These are phyloP conservation scores for Sicus ferrugineus DNA, from an alignment of 2,888 invertebrate species.

Conservation along the genomic window DNA sequence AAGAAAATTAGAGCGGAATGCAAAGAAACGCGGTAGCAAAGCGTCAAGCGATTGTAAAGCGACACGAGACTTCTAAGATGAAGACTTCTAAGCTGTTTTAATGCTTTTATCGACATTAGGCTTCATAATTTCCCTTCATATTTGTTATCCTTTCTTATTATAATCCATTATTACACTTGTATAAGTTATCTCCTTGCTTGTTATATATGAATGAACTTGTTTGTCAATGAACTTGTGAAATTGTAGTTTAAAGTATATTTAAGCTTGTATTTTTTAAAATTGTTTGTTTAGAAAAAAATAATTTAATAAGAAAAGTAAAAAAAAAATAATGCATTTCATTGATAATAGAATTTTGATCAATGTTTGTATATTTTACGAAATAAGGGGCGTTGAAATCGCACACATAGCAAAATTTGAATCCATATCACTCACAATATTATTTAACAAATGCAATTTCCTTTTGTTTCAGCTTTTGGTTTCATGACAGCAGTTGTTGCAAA, in stretches of 20 bases:
- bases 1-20: not conserved
- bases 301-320: too few relatives aligned
- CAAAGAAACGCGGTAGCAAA: not conserved
- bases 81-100: too few relatives aligned
- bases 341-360: not conserved
- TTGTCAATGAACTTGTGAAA: too few relatives aligned
- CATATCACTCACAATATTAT: not conserved
- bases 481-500: not conserved
- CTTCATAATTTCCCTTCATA: too few relatives aligned
- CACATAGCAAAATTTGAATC: not conserved
- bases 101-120: too few relatives aligned
- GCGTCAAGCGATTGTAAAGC: not conserved
- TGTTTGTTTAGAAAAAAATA: not conserved
- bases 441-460: not conserved
- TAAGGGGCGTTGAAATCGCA: constrained; percentile 7
- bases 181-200: too few relatives aligned
- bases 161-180: too few relatives aligned
- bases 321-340: too few relatives aligned
- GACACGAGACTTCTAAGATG: not conserved
- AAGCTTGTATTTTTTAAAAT: not conserved
- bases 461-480: too few relatives aligned
- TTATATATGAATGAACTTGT: too few relatives aligned
- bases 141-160: too few relatives aligned
- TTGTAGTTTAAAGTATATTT: too few relatives aligned
- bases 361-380: not conserved